Percentiles rank a stretch among this genome's conserved stretches.
phyloP scores from a whole-genome alignment of 2,797 vertebrate genomes.

The Paguma larvata region DNA sequence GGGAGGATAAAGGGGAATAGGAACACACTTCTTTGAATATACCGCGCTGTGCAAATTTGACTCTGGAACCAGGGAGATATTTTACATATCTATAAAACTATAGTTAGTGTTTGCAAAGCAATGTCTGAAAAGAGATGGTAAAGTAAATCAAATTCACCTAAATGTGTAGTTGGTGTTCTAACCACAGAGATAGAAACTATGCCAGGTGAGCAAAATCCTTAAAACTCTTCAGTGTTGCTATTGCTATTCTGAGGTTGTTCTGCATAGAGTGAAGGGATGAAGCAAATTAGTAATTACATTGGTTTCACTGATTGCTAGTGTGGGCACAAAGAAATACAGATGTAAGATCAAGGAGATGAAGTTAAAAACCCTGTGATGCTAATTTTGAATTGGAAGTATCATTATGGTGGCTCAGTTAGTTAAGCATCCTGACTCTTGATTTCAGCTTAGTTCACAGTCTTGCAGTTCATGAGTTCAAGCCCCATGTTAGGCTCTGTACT shows the following conservation, averaged over 20 bases:
- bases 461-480: too few relatives aligned
- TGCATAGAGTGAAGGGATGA: background rate
- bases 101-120: slow-evolving; percentile 9
- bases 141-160: background rate
- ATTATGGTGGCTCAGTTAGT: background rate
- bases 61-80: background rate
- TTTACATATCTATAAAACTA: slow-evolving; percentile 21
- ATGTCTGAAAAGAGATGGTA: background rate
- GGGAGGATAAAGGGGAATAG: background rate
- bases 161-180: background rate
- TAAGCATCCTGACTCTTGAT: too few relatives aligned
- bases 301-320: background rate
- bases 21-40: background rate
- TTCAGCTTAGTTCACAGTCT: too few relatives aligned
- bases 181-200: slow-evolving; percentile 33
- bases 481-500: too few relatives aligned
- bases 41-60: slow-evolving; percentile 16
- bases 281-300: slow-evolving; percentile 17
- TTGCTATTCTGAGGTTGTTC: background rate
- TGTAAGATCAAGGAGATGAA: background rate
- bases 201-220: background rate
- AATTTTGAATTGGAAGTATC: slow-evolving; percentile 38
- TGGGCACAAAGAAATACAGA: background rate
- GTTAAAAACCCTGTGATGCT: background rate
- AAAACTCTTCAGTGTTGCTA: background rate